Evolutionary conservation across 2,888 invertebrate genomes (phyloP), one percentile per base, ranked within the genome.

Genomic region (Bhutanitis thaidina): DNA sequence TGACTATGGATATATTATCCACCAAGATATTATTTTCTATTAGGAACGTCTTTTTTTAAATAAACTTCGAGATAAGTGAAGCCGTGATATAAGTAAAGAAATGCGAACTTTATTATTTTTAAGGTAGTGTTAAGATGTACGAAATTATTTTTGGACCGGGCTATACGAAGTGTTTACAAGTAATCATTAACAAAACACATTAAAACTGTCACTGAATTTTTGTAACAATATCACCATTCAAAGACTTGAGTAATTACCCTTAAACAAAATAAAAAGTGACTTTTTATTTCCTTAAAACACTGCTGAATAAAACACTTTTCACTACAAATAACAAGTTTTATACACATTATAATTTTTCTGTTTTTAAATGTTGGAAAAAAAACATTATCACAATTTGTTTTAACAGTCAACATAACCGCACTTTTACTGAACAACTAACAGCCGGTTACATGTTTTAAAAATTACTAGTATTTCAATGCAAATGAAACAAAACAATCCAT

Each of bases 331-430:
- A 36, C 29, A 37, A 15, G 10, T n/a, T 29, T 10, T 20, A 38
- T 25, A n/a, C 8, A 38, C 20, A 32, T 12, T 12, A 30, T 44
- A 36, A 35, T 9, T n/a, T 36, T 30, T 25, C 13, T 3, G 8
- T 15, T 30, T 44, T 29, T 15, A 25, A 39, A 29, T 20, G 10
- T 30, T 35, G 10, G 5, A 7, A 1, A 8, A 4, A 3, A 20
- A 27, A 25, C 35, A 27, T 20, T 53, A 43, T 46, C 38, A 53
- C 34, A 48, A 57, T 64, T 62, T 56, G 58, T 52, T 65, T 67
- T 62, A 79, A 80, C 74, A 71, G 74, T 76, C 75, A 80, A 79
- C 69, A 77, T 81, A 84, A 81, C 80, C 82, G 64, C 70, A 84
- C 80, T 80, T 83, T 81, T 77, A 80, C 75, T 69, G 54, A 49